phyloP scores from a whole-genome alignment of 1,140 invertebrate species.

The Radopholus similis region DNA sequence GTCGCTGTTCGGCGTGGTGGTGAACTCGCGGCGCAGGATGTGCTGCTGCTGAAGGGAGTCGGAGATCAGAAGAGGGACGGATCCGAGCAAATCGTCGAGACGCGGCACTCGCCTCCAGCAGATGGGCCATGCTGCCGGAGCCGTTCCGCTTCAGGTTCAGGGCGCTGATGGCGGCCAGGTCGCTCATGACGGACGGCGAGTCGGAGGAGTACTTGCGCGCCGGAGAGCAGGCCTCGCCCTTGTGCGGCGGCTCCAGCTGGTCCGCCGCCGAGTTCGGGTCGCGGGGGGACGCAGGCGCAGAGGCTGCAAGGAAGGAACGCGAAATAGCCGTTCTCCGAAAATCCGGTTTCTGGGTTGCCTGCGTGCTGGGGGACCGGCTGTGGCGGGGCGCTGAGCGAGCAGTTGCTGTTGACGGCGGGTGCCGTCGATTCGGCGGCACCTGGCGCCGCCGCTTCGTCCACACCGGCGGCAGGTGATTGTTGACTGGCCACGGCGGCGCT shows the following conservation, averaged over 20 bases:
- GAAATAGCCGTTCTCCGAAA: not conserved
- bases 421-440: too few species aligned
- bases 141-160: conserved; percentile 9
- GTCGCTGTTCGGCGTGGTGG: conserved; percentile 37
- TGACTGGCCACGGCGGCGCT: too few species aligned
- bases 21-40: conserved; percentile 41
- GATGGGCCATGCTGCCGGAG: not conserved
- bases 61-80: not conserved
- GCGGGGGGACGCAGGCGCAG: conserved; percentile 68
- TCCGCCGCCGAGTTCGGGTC: not conserved
- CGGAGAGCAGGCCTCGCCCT: not conserved
- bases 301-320: conserved; percentile 22
- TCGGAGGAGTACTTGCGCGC: conserved; percentile 2
- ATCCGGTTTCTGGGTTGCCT: too few species aligned
- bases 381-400: too few species aligned
- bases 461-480: too few species aligned
- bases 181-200: not conserved
- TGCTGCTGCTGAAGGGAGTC: conserved; percentile 46
- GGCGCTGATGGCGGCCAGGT: conserved; percentile 10
- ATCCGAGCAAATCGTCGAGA: not conserved
- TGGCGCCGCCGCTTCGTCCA: too few species aligned
- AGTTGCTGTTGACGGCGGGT: too few species aligned
- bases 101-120: not conserved
- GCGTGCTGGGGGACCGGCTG: too few species aligned
- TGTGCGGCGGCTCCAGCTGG: not conserved